Evolutionary conservation across 1,140 invertebrate species (phyloP), one percentile per base, ranked within the genome.

Genomic region (Macrocentrus cingulum): DNA sequence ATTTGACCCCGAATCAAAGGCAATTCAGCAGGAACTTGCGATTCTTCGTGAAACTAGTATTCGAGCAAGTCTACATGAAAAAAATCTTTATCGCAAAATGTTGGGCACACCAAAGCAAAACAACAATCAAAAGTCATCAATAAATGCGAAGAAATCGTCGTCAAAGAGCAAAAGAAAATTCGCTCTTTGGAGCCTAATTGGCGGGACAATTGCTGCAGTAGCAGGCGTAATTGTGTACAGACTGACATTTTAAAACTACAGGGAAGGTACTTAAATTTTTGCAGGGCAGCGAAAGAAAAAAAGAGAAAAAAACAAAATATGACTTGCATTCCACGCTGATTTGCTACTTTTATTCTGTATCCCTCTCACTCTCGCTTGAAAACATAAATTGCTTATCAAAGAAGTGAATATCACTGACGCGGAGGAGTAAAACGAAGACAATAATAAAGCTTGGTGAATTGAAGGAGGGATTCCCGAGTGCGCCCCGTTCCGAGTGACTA

Each of bases 31-130:
- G 58, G 86, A 90, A 71, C 66, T 90, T 42, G 76, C 80, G 1
- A 77, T 82, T 55, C 67, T 88, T 9, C 82, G 82, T 36, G 77
- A 80, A 16, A 84, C 84, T 62, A 80, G 80, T 42, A 80, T 80
- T 18, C 80, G 80, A 34, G 82, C 87, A 48, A 80, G 76, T 16
- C 68, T 74, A 18, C 80, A 82, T 52, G 84, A 87, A 69, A 85
- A 82, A 56, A 80, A 84, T 61, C 66, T 88, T 48, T 88, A 88
- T 67, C 82, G 84, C 56, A 86, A 86, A 70, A 88, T 88, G 87
- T 66, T 88, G 20, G 85, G 84, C 16, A 69, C 64, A 5, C 49
- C 63, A 5, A 70, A 69, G 23, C 29, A 16, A 36, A 8, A 59
- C 64, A 46, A 65, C 32, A 34, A 37, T 9, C 16, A 11, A 45